Percentiles rank a stretch among this genome's conserved stretches.
phyloP scores from a whole-genome alignment of 2,797 vertebrate genomes.

The Platalea minor region DNA sequence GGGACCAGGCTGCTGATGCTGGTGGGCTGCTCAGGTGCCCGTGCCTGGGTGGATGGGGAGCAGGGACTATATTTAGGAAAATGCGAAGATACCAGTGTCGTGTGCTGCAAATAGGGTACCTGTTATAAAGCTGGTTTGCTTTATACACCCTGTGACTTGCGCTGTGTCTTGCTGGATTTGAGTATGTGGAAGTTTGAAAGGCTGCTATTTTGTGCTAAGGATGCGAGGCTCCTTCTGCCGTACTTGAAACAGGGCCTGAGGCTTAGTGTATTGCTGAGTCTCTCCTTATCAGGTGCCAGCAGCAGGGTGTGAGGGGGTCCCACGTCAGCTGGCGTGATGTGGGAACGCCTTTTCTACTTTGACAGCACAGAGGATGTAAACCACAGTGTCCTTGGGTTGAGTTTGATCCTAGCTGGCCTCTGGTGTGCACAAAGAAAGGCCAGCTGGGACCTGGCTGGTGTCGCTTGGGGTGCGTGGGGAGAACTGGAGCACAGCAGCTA shows the following conservation, averaged over 20 bases:
- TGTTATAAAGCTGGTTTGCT: neutral
- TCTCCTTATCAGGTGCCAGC: neutral
- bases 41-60: neutral
- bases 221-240: fast-evolving
- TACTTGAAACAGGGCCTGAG: neutral
- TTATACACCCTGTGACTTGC: neutral
- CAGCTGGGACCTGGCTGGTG: neutral
- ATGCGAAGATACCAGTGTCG: fast-evolving
- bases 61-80: neutral
- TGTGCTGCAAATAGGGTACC: neutral
- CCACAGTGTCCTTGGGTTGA: neutral
- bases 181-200: neutral
- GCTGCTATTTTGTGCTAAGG: neutral
- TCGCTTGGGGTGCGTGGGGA: fast-evolving
- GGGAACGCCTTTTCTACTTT: neutral
- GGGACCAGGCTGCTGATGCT: neutral
- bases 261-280: neutral
- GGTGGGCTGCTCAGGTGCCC: neutral
- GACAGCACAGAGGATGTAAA: neutral
- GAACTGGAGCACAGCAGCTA: neutral
- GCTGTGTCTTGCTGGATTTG: neutral
- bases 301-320: neutral
- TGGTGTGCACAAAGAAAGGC: neutral
- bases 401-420: neutral
- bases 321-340: neutral